phyloP scores from a whole-genome alignment of 2,888 invertebrate genomes.

The Druceiella hillmani region DNA sequence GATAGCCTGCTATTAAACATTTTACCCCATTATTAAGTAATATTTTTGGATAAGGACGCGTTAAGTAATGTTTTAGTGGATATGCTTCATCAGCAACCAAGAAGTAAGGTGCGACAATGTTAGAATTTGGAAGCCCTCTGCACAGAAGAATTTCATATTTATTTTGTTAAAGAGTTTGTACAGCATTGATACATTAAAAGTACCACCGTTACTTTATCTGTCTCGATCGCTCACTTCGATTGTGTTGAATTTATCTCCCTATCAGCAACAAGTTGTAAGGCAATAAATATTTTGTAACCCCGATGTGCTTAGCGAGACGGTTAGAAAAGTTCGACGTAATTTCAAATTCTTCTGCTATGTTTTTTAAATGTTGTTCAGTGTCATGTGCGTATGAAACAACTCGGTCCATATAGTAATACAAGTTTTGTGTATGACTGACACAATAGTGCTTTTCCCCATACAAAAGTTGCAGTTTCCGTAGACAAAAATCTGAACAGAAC shows the following conservation, averaged over 20 bases:
- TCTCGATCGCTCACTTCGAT: constrained; percentile 22
- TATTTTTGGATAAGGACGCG: too few species aligned
- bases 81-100: constrained; percentile 21
- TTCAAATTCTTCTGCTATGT: constrained; percentile 20
- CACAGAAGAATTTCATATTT: constrained; percentile 18
- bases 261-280: too few species aligned
- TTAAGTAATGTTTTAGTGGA: constrained; percentile 19
- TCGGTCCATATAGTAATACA: constrained; percentile 18
- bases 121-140: constrained; percentile 16
- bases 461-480: constrained; percentile 20
- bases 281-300: constrained; percentile 21
- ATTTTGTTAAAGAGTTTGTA: constrained; percentile 15
- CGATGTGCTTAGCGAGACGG: constrained; percentile 16
- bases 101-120: too few species aligned
- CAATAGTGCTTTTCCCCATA: constrained; percentile 22
- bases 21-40: too few species aligned
- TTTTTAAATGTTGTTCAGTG: constrained; percentile 20
- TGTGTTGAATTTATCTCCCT: too few species aligned
- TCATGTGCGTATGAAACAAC: constrained; percentile 22
- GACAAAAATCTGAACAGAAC: constrained; percentile 22
- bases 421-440: constrained; percentile 19
- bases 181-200: constrained; percentile 17
- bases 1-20: too few species aligned
- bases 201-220: constrained; percentile 22
- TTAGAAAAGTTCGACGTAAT: constrained; percentile 16